Conservation (phyloP, 2,797 vertebrate genomes). For the Mionectes olivaceus region DNA sequence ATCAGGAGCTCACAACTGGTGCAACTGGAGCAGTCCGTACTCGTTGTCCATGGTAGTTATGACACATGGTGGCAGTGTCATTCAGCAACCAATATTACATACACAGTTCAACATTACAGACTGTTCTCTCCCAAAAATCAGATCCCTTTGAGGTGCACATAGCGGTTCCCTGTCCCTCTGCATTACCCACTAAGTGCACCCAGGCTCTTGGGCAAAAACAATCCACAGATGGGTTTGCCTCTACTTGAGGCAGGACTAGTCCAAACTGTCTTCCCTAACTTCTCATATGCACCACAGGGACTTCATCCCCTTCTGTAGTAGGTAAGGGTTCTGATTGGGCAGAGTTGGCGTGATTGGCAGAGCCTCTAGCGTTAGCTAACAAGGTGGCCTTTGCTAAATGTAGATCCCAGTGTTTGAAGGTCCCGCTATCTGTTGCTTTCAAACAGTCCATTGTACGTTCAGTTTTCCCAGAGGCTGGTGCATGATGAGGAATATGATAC, state of each 20-base stretch:
- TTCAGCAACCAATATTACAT: background rate
- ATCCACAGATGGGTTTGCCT: background rate
- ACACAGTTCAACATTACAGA: background rate
- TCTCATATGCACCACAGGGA: background rate
- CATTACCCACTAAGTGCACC: background rate
- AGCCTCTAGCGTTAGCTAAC: background rate
- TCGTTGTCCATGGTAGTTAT: background rate
- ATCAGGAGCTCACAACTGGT: background rate
- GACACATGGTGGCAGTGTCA: background rate
- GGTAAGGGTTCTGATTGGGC: background rate
- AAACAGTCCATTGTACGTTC: background rate
- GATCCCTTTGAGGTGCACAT: background rate
- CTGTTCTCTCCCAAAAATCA: background rate
- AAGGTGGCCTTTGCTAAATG: background rate
- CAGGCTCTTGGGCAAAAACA: background rate
- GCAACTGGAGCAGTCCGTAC: background rate
- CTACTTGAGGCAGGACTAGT: background rate
- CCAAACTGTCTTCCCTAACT: background rate
- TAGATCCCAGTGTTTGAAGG: background rate
- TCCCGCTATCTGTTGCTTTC: background rate
- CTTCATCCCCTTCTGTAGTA: background rate
- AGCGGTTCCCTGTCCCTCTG: background rate
- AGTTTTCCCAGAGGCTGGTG: background rate
- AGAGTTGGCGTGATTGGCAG: background rate
- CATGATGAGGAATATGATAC: too few relatives aligned